Base-by-base conservation (phyloP, 2,797 vertebrate species). In the Poecilia velifera region DNA sequence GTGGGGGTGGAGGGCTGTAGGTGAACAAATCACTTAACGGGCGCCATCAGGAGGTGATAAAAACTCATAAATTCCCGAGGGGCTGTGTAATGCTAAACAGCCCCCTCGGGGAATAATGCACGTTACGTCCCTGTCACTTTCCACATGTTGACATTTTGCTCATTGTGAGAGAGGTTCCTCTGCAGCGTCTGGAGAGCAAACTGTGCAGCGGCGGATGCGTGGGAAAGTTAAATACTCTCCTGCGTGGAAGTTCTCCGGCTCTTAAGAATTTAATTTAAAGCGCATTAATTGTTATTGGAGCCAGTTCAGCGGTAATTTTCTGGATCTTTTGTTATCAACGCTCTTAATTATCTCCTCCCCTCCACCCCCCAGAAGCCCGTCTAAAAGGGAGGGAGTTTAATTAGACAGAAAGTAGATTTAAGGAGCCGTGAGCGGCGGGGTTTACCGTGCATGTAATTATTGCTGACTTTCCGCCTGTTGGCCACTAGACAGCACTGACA, bases 51-150 rank as follows among this genome's bases (percentile, higher is more conserved):
- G 97, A 94, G 94, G 97, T 97, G 98, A 98, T 98, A 99, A 98
- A 98, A 97, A 97, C 96, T 97, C 97, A 98, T 99, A 98, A 98
- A 99, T 99, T 98, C 97, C 98, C 97, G 96, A 97, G 97, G 97
- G 98, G 97, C 97, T 97, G 96, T 97, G 97, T 97, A 97, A 97
- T 98, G 97, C 97, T 97, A 97, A 98, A 98, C 96, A 98, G 97
- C 95, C 96, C 96, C 96, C 97, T 87, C 86, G 84, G 92, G 91
- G 93, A 90, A 91, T 91, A 89, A 78, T 84, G 62, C 77, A 78
- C 39, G 90, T 76, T 51, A 86, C 93, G 95, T 93, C 94, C 93
- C 89, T 59, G 39, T 59, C 20, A 8, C 16, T 88, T 91, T 82
- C 76, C 91, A 95, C 95, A 93, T 98, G 97, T 99, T 99, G 97